A percentile compares a stretch with the other conserved stretches of the same genome.
Evolutionary conservation across 2,888 invertebrate genomes (phyloP).

Genomic region (Synanthedon andrenaeformis): DNA sequence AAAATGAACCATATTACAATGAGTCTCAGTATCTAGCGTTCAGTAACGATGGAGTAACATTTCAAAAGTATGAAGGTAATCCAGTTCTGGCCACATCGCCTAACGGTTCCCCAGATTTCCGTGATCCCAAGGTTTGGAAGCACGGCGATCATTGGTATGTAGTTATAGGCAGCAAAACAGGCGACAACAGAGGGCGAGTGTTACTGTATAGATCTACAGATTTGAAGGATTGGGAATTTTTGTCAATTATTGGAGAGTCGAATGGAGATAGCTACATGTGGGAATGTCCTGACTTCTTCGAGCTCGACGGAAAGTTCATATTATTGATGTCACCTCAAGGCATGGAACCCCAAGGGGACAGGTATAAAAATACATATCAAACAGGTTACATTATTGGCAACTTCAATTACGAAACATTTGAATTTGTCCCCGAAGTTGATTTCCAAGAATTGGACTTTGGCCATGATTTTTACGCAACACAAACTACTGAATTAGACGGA

Average conservation of each 20-base stretch:
- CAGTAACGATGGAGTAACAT: constrained; percentile 49
- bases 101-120: constrained; percentile 50
- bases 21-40: constrained; percentile 52
- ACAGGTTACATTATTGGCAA: constrained; percentile 57
- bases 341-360: constrained; percentile 41
- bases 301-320: constrained; percentile 48
- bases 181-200: constrained; percentile 39
- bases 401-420: constrained; percentile 49
- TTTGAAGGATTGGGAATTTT: constrained; percentile 46
- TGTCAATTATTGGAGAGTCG: constrained; percentile 45
- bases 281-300: constrained; percentile 68
- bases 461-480: constrained; percentile 61
- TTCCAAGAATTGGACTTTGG: constrained; percentile 61
- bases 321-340: constrained; percentile 60
- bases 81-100: constrained; percentile 45
- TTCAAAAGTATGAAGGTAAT: constrained; percentile 48
- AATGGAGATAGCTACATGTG: constrained; percentile 54
- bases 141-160: constrained; percentile 51
- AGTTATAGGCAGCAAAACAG: constrained; percentile 47
- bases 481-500: constrained; percentile 43
- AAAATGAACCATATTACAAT: constrained; percentile 34
- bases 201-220: constrained; percentile 51
- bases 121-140: constrained; percentile 63
- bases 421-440: constrained; percentile 36
- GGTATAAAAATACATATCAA: constrained; percentile 48